Conservation (phyloP, 2,797 vertebrate species). For the Sphenodon punctatus region DNA sequence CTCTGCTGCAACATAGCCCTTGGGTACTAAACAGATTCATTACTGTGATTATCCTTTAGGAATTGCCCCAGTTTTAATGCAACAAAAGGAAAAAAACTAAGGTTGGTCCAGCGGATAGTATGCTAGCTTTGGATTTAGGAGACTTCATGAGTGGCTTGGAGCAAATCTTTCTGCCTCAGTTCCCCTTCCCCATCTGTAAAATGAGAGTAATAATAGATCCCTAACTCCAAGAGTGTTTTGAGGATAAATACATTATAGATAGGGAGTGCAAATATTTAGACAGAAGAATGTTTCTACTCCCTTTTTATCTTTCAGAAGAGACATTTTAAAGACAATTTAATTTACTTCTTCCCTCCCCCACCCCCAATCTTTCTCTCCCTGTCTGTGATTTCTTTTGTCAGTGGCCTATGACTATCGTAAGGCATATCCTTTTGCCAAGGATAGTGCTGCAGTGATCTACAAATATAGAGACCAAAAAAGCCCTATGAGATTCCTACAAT, state of each 20-base stretch:
- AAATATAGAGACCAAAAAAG: constrained; percentile 67
- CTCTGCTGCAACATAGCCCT: not conserved
- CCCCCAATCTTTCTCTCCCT: not conserved
- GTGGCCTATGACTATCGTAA: not conserved
- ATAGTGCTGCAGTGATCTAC: constrained; percentile 57
- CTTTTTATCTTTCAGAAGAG: too few species aligned
- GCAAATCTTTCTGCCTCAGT: too few species aligned
- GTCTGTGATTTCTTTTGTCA: not conserved
- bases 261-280: too few species aligned
- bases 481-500: constrained; percentile 61
- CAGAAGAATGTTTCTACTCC: too few species aligned
- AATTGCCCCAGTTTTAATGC: not conserved
- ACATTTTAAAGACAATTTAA: not conserved
- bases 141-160: too few species aligned
- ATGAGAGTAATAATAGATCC: too few species aligned
- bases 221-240: too few species aligned
- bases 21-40: not conserved
- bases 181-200: too few species aligned
- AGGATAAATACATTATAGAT: constrained; percentile 13
- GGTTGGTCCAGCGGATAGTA: too few species aligned
- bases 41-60: not conserved
- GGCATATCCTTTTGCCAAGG: constrained; percentile 24
- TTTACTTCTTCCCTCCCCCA: not conserved
- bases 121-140: too few species aligned
- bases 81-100: not conserved